Conservation (phyloP, 2,888 invertebrate genomes). For the Parnassius smintheus region DNA sequence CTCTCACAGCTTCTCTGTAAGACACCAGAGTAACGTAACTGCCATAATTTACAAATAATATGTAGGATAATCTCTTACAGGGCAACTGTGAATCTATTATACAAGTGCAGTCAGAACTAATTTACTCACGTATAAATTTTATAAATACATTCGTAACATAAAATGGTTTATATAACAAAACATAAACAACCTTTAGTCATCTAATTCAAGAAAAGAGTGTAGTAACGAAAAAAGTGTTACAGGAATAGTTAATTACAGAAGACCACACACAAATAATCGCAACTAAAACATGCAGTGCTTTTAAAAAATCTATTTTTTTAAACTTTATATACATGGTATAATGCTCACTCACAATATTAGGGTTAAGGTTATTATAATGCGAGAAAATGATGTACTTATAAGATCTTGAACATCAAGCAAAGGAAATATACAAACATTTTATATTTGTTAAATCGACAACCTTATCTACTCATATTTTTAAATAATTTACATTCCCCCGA, state of each 20-base stretch:
- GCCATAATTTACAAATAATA: conserved; percentile 58
- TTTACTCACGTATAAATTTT: neutral
- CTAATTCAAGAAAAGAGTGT: neutral
- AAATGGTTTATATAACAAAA: neutral
- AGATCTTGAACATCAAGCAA: conserved; percentile 33
- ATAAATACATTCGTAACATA: conserved; percentile 2
- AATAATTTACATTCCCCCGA: conserved; percentile 6
- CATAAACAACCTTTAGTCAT: neutral
- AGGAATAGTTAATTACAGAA: conserved; percentile 14
- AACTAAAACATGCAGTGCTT: conserved; percentile 25
- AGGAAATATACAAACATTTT: conserved; percentile 41
- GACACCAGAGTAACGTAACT: conserved; percentile 70
- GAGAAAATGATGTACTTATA: conserved; percentile 16
- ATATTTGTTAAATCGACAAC: conserved; percentile 56
- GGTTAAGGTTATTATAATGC: neutral
- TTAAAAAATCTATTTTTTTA: conserved; percentile 21
- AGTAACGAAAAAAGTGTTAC: neutral
- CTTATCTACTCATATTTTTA: conserved; percentile 27
- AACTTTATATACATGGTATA: conserved; percentile 24
- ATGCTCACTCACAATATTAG: conserved; percentile 5
- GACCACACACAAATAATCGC: conserved; percentile 30
- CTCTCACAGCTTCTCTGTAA: conserved; percentile 77
- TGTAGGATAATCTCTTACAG: conserved; percentile 60
- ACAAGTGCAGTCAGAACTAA: conserved; percentile 7
- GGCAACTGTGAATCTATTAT: conserved; percentile 63